Percentiles rank a stretch among this genome's conserved stretches.
Evolutionary conservation across 2,888 invertebrate species (phyloP).

Genomic region (Lumbricus terrestris): DNA sequence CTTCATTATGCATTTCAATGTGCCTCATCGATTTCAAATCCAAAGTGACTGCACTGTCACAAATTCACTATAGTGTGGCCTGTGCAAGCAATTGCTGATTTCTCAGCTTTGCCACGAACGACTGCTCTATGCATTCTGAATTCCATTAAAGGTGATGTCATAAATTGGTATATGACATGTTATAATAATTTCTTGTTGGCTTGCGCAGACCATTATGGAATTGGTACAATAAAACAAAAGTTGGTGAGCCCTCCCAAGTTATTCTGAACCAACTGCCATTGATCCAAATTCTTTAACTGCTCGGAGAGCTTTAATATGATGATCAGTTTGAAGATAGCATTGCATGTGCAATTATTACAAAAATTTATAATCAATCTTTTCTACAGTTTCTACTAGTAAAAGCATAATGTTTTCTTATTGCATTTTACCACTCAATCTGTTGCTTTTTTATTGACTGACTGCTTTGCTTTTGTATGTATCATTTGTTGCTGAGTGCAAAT

Average conservation of each 20-base stretch:
- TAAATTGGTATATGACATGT: neutral
- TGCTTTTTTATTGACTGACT: neutral
- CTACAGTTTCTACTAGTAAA: neutral
- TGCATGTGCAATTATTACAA: neutral
- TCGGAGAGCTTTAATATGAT: neutral
- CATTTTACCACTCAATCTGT: neutral
- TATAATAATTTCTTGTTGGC: neutral
- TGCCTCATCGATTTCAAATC: neutral
- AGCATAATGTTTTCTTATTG: neutral
- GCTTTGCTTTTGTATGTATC: neutral
- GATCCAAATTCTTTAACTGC: neutral
- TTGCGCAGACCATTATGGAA: neutral
- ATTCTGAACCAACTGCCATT: neutral
- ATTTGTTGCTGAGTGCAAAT: neutral
- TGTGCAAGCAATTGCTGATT: neutral
- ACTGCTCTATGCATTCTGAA: neutral
- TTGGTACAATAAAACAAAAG: neutral
- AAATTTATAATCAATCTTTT: neutral
- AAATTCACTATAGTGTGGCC: neutral
- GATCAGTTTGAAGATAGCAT: neutral
- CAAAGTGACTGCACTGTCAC: neutral
- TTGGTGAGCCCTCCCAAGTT: neutral
- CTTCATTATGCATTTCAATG: neutral
- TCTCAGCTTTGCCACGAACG: neutral
- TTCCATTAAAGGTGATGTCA: neutral